phyloP scores from a whole-genome alignment of 2,797 vertebrate genomes.

The Toxotes lorentzi region DNA sequence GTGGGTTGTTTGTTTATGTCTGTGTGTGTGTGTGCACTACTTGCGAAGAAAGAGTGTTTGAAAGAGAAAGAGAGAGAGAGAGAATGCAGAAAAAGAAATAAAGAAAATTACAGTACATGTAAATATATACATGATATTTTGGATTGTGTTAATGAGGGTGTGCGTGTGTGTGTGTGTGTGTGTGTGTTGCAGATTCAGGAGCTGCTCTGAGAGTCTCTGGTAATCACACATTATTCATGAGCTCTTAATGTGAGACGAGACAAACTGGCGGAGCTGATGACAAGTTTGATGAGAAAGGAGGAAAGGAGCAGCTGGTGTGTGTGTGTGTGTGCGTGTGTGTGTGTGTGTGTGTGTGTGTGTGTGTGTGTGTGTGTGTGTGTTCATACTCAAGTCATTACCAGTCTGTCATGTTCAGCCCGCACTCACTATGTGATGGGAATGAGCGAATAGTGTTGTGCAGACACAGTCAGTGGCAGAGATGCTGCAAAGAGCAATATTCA shows the following conservation, averaged over 20 bases:
- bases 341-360: conserved; percentile 29
- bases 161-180: conserved; percentile 41
- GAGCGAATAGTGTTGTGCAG: conserved; percentile 60
- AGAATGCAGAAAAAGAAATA: conserved; percentile 1
- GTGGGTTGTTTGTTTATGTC: conserved; percentile 10
- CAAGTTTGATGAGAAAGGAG: conserved; percentile 82
- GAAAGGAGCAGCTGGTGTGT: conserved; percentile 78
- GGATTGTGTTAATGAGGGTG: conserved; percentile 32
- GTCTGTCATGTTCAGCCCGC: conserved; percentile 79
- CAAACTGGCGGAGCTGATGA: conserved; percentile 81
- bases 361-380: conserved; percentile 38
- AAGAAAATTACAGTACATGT: conserved; percentile 34
- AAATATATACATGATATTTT: conserved; percentile 51
- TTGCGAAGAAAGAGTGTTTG: conserved; percentile 15
- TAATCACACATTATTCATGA: conserved; percentile 84
- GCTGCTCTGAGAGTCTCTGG: conserved; percentile 70
- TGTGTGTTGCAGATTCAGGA: conserved; percentile 46
- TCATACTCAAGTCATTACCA: conserved; percentile 75
- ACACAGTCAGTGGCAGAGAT: conserved; percentile 46
- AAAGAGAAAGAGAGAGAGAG: background rate
- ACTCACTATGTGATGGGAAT: conserved; percentile 73
- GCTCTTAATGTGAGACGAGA: conserved; percentile 81
- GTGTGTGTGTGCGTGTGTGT: conserved; percentile 51
- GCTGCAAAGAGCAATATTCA: conserved; percentile 47
- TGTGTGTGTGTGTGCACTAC: conserved; percentile 15